phyloP scores from a whole-genome alignment of 2,888 invertebrate species.

The Rhagium mordax region DNA sequence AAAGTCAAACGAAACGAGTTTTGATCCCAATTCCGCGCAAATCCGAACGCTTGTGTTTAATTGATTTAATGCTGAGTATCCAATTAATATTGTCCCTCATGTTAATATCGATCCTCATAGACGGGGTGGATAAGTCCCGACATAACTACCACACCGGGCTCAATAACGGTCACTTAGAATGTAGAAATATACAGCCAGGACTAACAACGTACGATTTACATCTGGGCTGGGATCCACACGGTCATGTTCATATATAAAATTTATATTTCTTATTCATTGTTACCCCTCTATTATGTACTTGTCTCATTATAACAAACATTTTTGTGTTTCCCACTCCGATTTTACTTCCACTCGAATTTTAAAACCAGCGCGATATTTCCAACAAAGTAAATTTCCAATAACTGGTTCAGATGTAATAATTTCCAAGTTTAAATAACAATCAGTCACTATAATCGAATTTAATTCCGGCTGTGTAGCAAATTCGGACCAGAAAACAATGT shows the following conservation, averaged over 20 bases:
- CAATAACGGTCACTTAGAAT: too few relatives aligned
- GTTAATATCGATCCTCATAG: not conserved
- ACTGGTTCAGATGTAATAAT: not conserved
- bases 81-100: not conserved
- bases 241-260: too few relatives aligned
- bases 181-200: too few relatives aligned
- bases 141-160: too few relatives aligned
- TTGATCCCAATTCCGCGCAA: not conserved
- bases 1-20: not conserved
- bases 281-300: too few relatives aligned
- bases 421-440: not conserved
- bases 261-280: too few relatives aligned
- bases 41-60: not conserved
- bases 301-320: not conserved
- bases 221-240: too few relatives aligned
- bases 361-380: not conserved
- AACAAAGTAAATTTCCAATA: not conserved
- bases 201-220: too few relatives aligned
- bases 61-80: not conserved
- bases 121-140: not conserved
- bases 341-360: not conserved
- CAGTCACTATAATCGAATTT: not conserved
- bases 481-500: not conserved
- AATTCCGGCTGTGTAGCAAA: not conserved
- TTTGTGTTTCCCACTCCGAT: not conserved